Evolutionary conservation across 2,113 vertebrate genomes (phyloP).

Genomic region (Syngnathus scovelli): DNA sequence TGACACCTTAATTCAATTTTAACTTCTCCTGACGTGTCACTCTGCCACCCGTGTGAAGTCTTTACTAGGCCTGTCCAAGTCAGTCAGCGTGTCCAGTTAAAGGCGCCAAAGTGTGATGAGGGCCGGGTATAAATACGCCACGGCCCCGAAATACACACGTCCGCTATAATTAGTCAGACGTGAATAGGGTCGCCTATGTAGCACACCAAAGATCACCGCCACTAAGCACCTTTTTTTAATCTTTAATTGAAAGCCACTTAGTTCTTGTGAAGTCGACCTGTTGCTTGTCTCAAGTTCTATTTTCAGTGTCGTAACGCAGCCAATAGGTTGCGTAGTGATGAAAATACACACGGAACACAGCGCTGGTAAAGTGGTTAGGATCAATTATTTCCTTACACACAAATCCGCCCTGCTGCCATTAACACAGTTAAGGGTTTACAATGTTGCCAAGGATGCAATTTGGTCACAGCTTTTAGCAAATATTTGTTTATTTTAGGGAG

Average conservation of each 20-base stretch:
- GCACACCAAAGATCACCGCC: conserved; percentile 64
- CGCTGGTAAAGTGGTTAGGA: neutral
- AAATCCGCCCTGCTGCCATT: no score
- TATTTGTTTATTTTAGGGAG: no score
- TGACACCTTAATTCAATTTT: conserved; percentile 5
- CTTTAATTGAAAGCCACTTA: neutral
- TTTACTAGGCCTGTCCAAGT: conserved; percentile 43
- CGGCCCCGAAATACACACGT: conserved; percentile 65
- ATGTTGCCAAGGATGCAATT: no score
- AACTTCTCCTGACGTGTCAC: conserved; percentile 11
- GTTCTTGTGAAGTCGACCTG: neutral
- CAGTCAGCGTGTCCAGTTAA: conserved; percentile 56
- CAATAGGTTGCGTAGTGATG: neutral
- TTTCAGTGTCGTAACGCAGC: neutral
- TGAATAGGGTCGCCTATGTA: conserved; percentile 72
- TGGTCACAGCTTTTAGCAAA: no score
- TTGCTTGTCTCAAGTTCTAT: neutral
- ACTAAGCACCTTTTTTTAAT: conserved; percentile 26
- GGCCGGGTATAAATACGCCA: conserved; percentile 70
- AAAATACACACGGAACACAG: neutral
- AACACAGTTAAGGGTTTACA: no score
- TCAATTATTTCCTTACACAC: no score
- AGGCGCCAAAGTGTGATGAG: conserved; percentile 66
- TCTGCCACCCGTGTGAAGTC: conserved; percentile 34
- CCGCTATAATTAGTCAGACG: conserved; percentile 73